Base-by-base conservation (phyloP, 2,113 vertebrate genomes). In the Myrmecophaga tridactyla region DNA sequence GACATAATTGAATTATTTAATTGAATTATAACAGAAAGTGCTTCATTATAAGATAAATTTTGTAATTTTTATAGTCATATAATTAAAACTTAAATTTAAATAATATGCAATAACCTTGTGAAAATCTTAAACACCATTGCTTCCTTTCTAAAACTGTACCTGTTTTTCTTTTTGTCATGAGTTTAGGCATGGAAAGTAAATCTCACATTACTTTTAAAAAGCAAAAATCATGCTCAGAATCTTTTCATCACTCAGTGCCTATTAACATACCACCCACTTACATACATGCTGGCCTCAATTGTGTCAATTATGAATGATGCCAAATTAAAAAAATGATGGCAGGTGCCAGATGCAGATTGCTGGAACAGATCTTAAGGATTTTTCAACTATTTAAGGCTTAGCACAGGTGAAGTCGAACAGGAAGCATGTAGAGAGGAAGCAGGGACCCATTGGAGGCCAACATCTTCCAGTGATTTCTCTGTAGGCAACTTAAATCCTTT, bases 291-390 rank as follows among this genome's bases (percentile, higher is more conserved):
- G 48, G n/a, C 23, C 51, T 95, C 72, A 77, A 29, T 67, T 90
- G 41, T 76, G 69, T 88, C 86, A 84, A 10, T 48, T 78, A 18
- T 43, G 89, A 90, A 39, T 34, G 48, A 75, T 92, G 85, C 65
- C 93, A 96, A 62, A 78, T 93, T 93, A 96, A 95, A 83, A 60
- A 29, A n/a, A n/a, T n/a, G n/a, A n/a, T n/a, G n/a, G n/a, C 43
- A 39, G 51, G 63, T 95, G 84, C 67, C 11, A 69, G 83, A 91
- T 73, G 21, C 48, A 95, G 81, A 77, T 75, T 84, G 58, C 41
- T 62, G 13, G 12, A 88, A 70, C 43, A 82, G 36, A 85, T 34
- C 41, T 84, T n/a, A 86, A 78, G 18, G 89, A 27, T 65, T 81
- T 88, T 86, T 89, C 27, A 84, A 27, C 60, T 87, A 48, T 77